Conservation (phyloP, 2,888 invertebrate species). For the Melitaea athalia region DNA sequence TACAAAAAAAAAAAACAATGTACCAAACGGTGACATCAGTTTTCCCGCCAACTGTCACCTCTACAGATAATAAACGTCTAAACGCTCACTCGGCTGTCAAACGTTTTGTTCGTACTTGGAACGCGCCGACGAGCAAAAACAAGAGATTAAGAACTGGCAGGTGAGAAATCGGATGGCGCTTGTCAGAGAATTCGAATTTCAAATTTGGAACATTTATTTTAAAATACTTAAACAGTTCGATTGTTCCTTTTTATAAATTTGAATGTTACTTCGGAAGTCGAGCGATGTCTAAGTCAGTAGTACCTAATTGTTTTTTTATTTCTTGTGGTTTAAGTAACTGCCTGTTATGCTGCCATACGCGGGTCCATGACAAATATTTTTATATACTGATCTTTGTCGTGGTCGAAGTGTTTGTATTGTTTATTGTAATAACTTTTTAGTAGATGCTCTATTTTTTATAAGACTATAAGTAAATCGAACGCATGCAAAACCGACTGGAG, state of each 20-base stretch:
- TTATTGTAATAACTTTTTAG: no score
- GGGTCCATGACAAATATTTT: no score
- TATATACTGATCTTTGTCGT: no score
- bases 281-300: no score
- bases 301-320: no score
- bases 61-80: slow-evolving; percentile 20
- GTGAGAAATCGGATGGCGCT: slow-evolving; percentile 46
- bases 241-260: not conserved
- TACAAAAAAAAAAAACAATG: slow-evolving; percentile 7
- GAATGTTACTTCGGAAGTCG: no score
- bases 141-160: slow-evolving; percentile 60
- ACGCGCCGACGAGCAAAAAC: slow-evolving; percentile 61
- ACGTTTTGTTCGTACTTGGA: slow-evolving; percentile 62
- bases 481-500: no score
- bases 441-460: no score
- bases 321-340: no score
- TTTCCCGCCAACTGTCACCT: slow-evolving; percentile 18
- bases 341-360: no score
- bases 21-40: slow-evolving; percentile 1
- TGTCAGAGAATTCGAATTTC: slow-evolving; percentile 10
- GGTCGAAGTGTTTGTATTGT: no score
- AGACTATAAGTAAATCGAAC: no score
- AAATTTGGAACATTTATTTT: not conserved
- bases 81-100: slow-evolving; percentile 52
- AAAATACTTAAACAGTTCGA: not conserved